Evolutionary conservation across 1,140 invertebrate species (phyloP).

Genomic region (Heliconius congener): DNA sequence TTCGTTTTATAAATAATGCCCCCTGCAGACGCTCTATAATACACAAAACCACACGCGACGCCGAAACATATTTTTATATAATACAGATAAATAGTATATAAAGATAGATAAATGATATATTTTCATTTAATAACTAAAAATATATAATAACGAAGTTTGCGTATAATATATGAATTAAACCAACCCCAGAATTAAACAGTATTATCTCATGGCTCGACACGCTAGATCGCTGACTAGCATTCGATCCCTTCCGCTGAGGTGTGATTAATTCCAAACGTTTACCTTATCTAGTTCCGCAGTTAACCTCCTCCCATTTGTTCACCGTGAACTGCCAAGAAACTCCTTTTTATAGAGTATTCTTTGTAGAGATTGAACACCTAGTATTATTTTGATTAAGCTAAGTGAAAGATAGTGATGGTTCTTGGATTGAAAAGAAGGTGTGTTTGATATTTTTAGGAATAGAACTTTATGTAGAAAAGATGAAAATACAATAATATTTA

Average conservation of each 20-base stretch:
- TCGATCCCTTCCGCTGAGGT: slow-evolving; percentile 49
- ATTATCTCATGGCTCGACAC: slow-evolving; percentile 27
- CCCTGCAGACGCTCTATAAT: too few species aligned
- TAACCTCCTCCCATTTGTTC: slow-evolving; percentile 47
- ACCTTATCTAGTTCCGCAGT: slow-evolving; percentile 52
- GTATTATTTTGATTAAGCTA: slow-evolving; percentile 31
- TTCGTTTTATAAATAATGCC: neutral
- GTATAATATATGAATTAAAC: neutral
- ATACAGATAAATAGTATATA: too few species aligned
- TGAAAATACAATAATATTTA: too few species aligned
- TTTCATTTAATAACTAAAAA: too few species aligned
- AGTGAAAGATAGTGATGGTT: slow-evolving; percentile 14
- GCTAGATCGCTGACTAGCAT: slow-evolving; percentile 46
- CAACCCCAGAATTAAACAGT: neutral
- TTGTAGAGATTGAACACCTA: slow-evolving; percentile 35
- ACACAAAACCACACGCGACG: too few species aligned
- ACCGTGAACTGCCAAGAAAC: slow-evolving; percentile 19
- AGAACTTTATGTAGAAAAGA: neutral
- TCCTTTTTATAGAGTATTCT: slow-evolving; percentile 38
- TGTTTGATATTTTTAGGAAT: neutral
- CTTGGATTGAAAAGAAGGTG: neutral
- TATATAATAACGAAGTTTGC: too few species aligned
- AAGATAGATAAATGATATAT: too few species aligned
- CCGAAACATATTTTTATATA: too few species aligned
- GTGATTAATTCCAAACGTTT: slow-evolving; percentile 54